Conservation (phyloP, 2,113 vertebrate genomes). For the Paralichthys olivaceus region DNA sequence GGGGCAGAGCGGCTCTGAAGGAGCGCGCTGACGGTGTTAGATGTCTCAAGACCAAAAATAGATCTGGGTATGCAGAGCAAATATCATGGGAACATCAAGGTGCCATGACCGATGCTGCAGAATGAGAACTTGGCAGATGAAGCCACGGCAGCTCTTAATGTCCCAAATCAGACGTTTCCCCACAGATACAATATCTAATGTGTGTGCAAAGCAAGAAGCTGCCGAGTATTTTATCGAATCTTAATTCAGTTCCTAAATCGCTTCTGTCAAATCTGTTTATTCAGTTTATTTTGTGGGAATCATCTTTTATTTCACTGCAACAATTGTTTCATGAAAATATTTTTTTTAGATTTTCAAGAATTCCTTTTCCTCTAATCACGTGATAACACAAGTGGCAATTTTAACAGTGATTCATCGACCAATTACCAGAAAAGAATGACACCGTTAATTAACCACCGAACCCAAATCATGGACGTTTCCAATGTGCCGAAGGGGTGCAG, state of each 20-base stretch:
- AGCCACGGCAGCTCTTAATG: neutral
- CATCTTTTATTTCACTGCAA: neutral
- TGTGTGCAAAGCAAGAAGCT: too few relatives aligned
- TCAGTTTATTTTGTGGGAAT: neutral
- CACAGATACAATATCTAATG: too few relatives aligned
- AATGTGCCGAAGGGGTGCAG: neutral
- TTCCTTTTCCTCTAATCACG: neutral
- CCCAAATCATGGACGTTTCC: neutral
- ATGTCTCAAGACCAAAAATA: conserved; percentile 71
- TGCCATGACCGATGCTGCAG: neutral
- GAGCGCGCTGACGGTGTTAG: conserved; percentile 53
- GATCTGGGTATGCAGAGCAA: conserved; percentile 63
- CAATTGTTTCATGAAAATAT: neutral
- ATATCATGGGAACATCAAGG: conserved; percentile 74
- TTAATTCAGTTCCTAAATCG: too few relatives aligned
- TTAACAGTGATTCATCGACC: neutral
- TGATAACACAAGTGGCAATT: neutral
- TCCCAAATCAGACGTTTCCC: too few relatives aligned
- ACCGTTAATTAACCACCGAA: neutral
- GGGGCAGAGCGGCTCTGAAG: conserved; percentile 39
- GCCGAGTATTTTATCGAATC: too few relatives aligned
- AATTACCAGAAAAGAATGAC: conserved; percentile 1
- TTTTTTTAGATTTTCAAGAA: neutral
- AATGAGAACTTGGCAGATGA: conserved; percentile 34
- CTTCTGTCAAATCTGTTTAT: too few relatives aligned